A percentile compares a stretch with the other conserved stretches of the same genome.
Evolutionary conservation across 2,113 vertebrate genomes (phyloP).

Genomic region (Syrrhaptes paradoxus): DNA sequence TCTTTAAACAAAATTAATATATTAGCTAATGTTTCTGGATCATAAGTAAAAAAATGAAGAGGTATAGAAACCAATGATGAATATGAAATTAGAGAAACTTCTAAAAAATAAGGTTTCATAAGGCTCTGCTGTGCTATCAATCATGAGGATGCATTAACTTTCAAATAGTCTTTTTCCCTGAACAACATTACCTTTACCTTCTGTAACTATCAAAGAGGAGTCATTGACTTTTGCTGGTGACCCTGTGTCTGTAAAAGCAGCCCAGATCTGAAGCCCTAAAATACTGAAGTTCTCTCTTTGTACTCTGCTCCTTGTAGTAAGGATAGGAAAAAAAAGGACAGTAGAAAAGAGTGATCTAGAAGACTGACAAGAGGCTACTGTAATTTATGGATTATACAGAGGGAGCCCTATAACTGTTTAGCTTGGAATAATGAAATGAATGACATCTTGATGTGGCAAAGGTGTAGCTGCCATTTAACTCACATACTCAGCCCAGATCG

Average conservation of each 20-base stretch:
- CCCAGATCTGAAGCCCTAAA: background rate
- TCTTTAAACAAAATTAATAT: background rate
- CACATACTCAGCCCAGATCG: background rate
- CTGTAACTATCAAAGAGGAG: background rate
- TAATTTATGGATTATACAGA: background rate
- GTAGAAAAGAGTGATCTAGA: background rate
- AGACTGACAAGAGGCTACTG: background rate
- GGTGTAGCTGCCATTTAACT: background rate
- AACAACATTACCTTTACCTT: background rate
- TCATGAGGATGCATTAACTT: background rate
- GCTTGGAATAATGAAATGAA: background rate
- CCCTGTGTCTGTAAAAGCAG: background rate
- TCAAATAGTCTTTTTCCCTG: background rate
- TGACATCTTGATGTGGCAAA: background rate
- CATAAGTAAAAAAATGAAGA: background rate
- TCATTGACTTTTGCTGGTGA: background rate
- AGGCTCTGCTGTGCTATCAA: background rate
- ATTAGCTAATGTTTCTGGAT: background rate
- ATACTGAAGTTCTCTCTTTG: background rate
- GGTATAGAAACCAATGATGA: background rate
- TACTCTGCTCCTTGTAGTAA: background rate
- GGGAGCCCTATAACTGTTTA: background rate
- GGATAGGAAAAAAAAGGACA: background rate
- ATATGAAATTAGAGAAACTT: background rate
- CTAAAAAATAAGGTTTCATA: background rate